Percentiles rank a stretch among this genome's conserved stretches.
phyloP scores from a whole-genome alignment of 1,140 invertebrate genomes.

The Megalonaias nervosa region DNA sequence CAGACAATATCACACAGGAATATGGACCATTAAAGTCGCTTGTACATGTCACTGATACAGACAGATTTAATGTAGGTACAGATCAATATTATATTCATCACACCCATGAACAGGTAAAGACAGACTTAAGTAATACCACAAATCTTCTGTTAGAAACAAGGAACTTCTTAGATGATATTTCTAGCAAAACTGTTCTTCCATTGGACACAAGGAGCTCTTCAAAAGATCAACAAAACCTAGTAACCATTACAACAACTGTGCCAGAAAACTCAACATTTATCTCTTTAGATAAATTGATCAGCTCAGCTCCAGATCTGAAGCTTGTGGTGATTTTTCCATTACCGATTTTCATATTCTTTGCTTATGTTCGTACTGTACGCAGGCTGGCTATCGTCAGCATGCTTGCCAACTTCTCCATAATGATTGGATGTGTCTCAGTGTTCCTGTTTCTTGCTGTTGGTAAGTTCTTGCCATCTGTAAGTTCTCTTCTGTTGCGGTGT shows the following conservation, averaged over 20 bases:
- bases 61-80: too few relatives aligned
- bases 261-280: not conserved
- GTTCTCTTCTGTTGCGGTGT: not conserved
- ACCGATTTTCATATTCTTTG: constrained; percentile 61
- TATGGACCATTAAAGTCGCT: constrained; percentile 1
- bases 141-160: not conserved
- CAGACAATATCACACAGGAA: not conserved
- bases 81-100: not conserved
- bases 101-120: not conserved
- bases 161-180: too few relatives aligned
- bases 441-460: constrained; percentile 55
- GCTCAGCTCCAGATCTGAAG: constrained; percentile 49
- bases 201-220: too few relatives aligned
- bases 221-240: not conserved
- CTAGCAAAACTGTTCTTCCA: too few relatives aligned
- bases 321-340: constrained; percentile 59
- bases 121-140: not conserved
- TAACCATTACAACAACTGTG: constrained; percentile 4
- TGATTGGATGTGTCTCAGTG: constrained; percentile 61
- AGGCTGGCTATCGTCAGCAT: constrained; percentile 60
- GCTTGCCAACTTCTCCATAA: constrained; percentile 61
- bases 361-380: constrained; percentile 59
- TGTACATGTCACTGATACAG: constrained; percentile 3
- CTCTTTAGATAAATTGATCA: constrained; percentile 15
- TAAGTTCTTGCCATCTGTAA: constrained; percentile 41